A percentile compares a stretch with the other conserved stretches of the same genome.
Conservation (phyloP, 2,113 vertebrate genomes). For the Gavialis gangeticus region DNA sequence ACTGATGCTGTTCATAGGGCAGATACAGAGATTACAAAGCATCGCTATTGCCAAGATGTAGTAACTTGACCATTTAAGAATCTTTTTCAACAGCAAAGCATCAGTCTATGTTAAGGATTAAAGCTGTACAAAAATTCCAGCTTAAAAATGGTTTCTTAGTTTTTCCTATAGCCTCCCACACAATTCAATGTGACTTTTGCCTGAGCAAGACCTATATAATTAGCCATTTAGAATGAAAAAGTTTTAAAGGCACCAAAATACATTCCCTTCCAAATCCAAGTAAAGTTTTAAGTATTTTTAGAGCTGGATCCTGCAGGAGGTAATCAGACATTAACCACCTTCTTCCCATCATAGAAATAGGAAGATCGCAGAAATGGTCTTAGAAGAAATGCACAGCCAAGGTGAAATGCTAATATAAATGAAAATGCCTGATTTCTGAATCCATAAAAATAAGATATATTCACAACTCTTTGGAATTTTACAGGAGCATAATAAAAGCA, state of each 20-base stretch:
- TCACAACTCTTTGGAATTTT: not conserved
- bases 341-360: not conserved
- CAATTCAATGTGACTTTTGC: not conserved
- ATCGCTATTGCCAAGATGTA: conserved; percentile 27
- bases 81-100: not conserved
- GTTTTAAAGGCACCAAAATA: not conserved
- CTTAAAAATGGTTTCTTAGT: not conserved
- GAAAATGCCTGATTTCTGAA: not conserved
- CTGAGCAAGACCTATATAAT: not conserved
- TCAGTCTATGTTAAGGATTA: not conserved
- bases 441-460: conserved; percentile 2
- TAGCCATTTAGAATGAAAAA: conserved; percentile 1
- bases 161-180: conserved; percentile 10
- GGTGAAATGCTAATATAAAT: not conserved
- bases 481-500: not conserved
- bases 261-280: not conserved
- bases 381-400: not conserved
- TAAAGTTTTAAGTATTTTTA: not conserved
- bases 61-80: conserved; percentile 19
- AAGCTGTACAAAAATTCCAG: not conserved
- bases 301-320: not conserved
- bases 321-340: not conserved
- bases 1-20: not conserved
- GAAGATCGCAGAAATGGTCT: not conserved
- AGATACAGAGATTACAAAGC: not conserved